Conservation (phyloP, 1,140 invertebrate genomes). For the Drosophila arawakana region DNA sequence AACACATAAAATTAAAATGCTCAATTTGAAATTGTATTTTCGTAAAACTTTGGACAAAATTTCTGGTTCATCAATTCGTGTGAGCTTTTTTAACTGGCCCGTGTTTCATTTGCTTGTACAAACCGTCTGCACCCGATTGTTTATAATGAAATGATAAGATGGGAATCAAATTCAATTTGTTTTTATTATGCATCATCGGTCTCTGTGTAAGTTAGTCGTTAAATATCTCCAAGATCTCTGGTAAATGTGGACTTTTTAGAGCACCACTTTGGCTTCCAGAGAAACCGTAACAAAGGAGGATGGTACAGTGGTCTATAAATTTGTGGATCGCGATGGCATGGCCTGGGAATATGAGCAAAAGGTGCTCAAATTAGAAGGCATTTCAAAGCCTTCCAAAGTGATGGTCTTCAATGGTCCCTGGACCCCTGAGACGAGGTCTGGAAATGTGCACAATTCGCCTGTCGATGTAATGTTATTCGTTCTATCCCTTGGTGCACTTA, state of each 20-base stretch:
- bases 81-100: not conserved
- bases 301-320: slow-evolving; percentile 9
- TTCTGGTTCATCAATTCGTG: not conserved
- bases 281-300: not conserved
- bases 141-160: slow-evolving; percentile 4
- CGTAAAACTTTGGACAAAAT: slow-evolving; percentile 1
- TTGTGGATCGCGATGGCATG: slow-evolving; percentile 11
- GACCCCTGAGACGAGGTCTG: not conserved
- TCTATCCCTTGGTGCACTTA: not conserved
- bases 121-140: not conserved
- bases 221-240: too few relatives aligned
- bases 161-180: not conserved
- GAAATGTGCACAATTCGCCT: not conserved
- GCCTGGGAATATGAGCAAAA: slow-evolving; percentile 14
- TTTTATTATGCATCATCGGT: slow-evolving; percentile 2
- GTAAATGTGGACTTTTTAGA: not conserved
- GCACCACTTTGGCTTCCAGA: not conserved
- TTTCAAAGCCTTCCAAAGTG: not conserved
- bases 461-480: not conserved
- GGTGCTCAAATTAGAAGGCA: not conserved
- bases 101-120: not conserved
- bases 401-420: slow-evolving; percentile 24
- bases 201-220: slow-evolving; percentile 6
- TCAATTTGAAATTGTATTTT: slow-evolving; percentile 8
- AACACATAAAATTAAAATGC: not conserved